A percentile compares a stretch with the other conserved stretches of the same genome.
Evolutionary conservation across 2,113 vertebrate genomes (phyloP).

Genomic region (Tympanuchus pallidicinctus): DNA sequence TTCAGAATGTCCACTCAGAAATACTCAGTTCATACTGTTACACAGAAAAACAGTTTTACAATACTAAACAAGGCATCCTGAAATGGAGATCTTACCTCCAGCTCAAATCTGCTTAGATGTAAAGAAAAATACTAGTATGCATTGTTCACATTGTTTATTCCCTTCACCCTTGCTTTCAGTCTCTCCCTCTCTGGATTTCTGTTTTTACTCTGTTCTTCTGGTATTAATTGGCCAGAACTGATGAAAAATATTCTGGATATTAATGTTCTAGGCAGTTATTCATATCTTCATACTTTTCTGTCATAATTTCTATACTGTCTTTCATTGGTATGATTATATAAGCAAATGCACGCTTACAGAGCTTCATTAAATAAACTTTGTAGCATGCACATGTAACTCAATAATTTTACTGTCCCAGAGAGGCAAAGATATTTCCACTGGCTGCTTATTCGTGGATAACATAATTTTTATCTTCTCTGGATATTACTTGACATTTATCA

Average conservation of each 20-base stretch:
- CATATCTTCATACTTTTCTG: neutral
- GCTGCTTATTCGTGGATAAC: neutral
- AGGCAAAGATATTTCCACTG: neutral
- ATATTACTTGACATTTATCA: neutral
- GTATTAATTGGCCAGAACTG: neutral
- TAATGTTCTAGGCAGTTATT: neutral
- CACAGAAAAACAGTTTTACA: constrained; percentile 1
- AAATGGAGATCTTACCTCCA: neutral
- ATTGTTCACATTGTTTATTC: neutral
- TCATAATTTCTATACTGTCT: neutral
- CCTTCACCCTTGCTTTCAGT: neutral
- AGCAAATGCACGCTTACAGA: neutral
- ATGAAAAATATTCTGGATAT: neutral
- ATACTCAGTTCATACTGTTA: neutral
- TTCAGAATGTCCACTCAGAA: constrained; percentile 28
- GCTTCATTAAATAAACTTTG: neutral
- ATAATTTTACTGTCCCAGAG: neutral
- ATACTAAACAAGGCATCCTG: neutral
- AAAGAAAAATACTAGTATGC: neutral
- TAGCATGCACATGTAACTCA: accelerated
- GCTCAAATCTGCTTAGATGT: neutral
- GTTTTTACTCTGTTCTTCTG: neutral
- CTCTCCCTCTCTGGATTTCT: neutral
- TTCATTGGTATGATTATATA: neutral
- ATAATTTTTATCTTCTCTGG: neutral